Evolutionary conservation across 2,888 invertebrate species (phyloP), one percentile per base, ranked within the genome.

Genomic region (Camptogramma bilineatum): DNA sequence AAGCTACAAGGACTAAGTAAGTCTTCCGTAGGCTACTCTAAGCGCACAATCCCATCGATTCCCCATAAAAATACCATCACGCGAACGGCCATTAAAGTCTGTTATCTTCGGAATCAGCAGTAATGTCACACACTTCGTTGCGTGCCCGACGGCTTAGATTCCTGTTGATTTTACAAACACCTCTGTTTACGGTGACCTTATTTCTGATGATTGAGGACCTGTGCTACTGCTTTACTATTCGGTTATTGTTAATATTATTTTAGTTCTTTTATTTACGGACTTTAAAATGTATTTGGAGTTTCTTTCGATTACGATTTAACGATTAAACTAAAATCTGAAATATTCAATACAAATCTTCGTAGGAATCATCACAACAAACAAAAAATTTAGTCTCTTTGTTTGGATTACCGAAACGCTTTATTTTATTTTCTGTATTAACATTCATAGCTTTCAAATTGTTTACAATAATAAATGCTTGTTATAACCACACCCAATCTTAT

Each of bases 401-500:
- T 44, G 44, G 13, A 44, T 0, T 44, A 13, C 10, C 34, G 17
- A 17, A 16, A 44, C 16, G 16, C 16, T 5, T 17, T 44, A 44
- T 10, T 39, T 34, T 39, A 44, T 44, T 16, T 17, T 16, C 17
- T 44, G 8, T 17, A 44, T 28, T 53, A 5, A 18, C 44, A 44
- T 31, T 19, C 17, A 55, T 31, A 34, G 10, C 39, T 17, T 56
- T 39, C 16, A 51, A 63, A 57, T 53, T 66, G 57, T 64, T 68
- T 69, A 50, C 51, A 47, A 47, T 61, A 67, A 69, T 64, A 66
- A 64, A 52, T 47, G 2, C 19, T 54, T 52, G 52, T 46, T 44
- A 21, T 44, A 62, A 73, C 73, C 67, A 74, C 72, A 71, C 72
- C 68, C 69, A 52, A 50, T 66, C 66, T 60, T 68, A 72, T 73